Evolutionary conservation across 35 echinoderm and acorn worm genomes (phyloP).

Genomic region (Ophiothrix spiculata): DNA sequence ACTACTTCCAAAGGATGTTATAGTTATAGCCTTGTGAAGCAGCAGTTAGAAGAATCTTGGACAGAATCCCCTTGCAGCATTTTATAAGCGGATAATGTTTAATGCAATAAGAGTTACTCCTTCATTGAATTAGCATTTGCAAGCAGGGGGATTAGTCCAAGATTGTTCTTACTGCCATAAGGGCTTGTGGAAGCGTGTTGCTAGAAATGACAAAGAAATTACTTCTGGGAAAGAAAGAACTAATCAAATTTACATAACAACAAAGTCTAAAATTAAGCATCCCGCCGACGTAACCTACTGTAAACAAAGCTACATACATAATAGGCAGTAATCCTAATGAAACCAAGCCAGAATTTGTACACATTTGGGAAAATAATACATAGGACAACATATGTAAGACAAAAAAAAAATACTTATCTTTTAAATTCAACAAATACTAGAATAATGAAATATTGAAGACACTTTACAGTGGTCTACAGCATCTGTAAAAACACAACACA

Average conservation of each 20-base stretch:
- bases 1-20: no score
- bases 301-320: neutral
- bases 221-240: no score
- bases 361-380: neutral
- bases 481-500: neutral
- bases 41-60: neutral
- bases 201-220: no score
- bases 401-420: neutral
- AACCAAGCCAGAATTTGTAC: neutral
- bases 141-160: no score
- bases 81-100: no score
- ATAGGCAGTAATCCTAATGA: no score
- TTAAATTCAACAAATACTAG: neutral
- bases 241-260: conserved; percentile 14
- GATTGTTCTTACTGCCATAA: no score
- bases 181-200: no score
- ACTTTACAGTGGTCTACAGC: neutral
- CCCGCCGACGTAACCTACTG: neutral
- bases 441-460: conserved; percentile 6
- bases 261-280: neutral
- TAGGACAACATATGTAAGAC: neutral
- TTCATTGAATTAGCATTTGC: no score
- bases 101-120: no score
- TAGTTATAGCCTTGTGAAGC: no score
- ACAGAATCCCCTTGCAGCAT: no score